Conservation (phyloP, 2,888 invertebrate species). For the Busseola fusca region DNA sequence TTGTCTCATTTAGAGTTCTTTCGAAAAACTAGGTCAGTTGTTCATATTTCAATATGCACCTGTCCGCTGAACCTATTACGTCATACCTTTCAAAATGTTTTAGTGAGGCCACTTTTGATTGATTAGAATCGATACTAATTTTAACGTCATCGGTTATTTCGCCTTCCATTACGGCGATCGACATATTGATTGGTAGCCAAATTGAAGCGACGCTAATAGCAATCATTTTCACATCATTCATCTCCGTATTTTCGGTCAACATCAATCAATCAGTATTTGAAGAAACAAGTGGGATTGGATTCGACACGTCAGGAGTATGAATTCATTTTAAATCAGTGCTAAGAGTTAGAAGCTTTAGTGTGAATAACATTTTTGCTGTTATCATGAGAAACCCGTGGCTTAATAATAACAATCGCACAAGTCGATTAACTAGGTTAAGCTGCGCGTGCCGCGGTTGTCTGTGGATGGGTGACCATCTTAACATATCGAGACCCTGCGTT, state of each 20-base stretch:
- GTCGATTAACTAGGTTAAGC: too few species aligned
- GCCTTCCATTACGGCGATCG: slow-evolving; percentile 29
- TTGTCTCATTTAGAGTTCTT: neutral
- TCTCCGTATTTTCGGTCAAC: slow-evolving; percentile 33
- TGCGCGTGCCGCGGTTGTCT: too few species aligned
- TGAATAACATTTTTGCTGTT: neutral
- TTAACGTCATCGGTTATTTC: slow-evolving; percentile 25
- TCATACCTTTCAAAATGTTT: slow-evolving; percentile 14
- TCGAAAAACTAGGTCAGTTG: slow-evolving; percentile 21
- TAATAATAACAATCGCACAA: too few species aligned
- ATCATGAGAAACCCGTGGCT: too few species aligned
- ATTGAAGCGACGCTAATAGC: slow-evolving; percentile 46
- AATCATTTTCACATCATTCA: slow-evolving; percentile 52
- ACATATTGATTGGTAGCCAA: slow-evolving; percentile 44
- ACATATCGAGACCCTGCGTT: too few species aligned
- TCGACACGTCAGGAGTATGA: neutral
- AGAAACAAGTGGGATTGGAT: slow-evolving; percentile 9
- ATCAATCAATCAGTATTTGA: slow-evolving; percentile 38
- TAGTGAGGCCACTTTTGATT: slow-evolving; percentile 40
- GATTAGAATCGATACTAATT: slow-evolving; percentile 35
- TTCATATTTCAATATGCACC: slow-evolving; percentile 6
- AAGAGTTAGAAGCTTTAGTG: neutral
- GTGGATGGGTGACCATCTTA: too few species aligned
- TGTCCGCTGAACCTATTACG: neutral
- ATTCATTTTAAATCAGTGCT: slow-evolving; percentile 1